phyloP scores from a whole-genome alignment of 2,113 vertebrate genomes.

The Hystrix cristata region DNA sequence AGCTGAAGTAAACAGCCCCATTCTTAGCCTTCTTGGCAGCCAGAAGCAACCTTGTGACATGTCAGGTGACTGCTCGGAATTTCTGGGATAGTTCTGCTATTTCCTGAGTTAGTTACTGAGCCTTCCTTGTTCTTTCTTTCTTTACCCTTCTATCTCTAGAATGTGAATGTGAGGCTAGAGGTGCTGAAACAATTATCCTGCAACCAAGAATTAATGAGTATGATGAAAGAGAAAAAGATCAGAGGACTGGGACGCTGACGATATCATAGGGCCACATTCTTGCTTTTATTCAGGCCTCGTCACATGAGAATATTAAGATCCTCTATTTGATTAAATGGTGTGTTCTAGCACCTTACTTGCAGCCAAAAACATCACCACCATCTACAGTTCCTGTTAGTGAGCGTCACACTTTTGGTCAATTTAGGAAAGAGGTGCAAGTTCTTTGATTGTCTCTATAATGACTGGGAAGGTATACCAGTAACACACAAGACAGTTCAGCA shows the following conservation, averaged over 20 bases:
- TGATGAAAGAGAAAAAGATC: not conserved
- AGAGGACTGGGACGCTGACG: not conserved
- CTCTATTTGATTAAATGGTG: not conserved
- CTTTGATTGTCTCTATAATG: not conserved
- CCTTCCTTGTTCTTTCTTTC: not conserved
- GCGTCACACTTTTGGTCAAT: not conserved
- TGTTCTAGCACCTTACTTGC: not conserved
- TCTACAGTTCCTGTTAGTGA: not conserved
- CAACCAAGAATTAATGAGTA: not conserved
- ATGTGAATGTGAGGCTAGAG: not conserved
- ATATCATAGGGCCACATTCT: not conserved
- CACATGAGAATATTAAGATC: constrained; percentile 23
- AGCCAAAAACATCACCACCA: not conserved
- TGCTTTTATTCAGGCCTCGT: not conserved
- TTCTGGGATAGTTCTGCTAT: not conserved
- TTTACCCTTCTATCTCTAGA: not conserved
- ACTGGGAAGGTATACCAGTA: not conserved
- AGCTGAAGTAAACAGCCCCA: not conserved
- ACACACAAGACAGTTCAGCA: not conserved
- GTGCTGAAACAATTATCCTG: not conserved
- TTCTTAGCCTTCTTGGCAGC: not conserved
- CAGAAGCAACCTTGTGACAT: not conserved
- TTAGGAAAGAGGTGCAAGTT: not conserved
- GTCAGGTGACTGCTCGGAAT: not conserved
- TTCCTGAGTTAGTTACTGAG: not conserved